Conservation (phyloP, 2,113 vertebrate genomes). For the Cyphotilapia sp. region DNA sequence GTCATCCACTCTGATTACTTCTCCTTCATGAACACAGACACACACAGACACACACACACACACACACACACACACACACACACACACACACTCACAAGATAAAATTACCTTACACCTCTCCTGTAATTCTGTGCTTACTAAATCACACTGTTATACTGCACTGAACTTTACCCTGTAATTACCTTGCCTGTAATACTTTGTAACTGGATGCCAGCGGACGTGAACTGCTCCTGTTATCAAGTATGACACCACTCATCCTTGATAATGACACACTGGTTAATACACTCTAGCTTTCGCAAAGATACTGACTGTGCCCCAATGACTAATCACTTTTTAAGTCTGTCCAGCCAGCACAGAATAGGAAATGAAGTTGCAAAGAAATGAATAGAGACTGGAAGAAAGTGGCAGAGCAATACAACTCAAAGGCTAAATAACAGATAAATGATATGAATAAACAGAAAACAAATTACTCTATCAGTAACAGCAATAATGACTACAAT, state of each 20-base stretch:
- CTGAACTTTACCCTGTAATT: conserved; percentile 39
- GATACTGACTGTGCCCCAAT: neutral
- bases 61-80: neutral
- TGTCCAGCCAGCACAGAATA: neutral
- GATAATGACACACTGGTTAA: neutral
- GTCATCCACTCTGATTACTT: conserved; percentile 37
- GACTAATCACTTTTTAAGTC: neutral
- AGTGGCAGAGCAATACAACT: neutral
- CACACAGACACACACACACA: neutral
- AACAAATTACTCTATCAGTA: neutral
- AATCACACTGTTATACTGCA: neutral
- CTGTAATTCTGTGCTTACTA: conserved; percentile 1
- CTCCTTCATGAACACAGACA: conserved; percentile 6
- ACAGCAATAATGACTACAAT: neutral
- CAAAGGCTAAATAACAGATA: neutral
- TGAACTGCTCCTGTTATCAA: conserved; percentile 4
- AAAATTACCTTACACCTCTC: conserved; percentile 22
- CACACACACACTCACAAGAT: neutral
- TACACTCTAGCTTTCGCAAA: neutral
- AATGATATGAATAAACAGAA: neutral
- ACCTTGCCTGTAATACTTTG: conserved; percentile 1
- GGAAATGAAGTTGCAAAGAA: neutral
- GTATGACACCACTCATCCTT: neutral
- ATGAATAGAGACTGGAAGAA: neutral
- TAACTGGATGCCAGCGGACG: neutral